These are phyloP conservation scores for Halichondria panicea DNA, from an alignment of 37 sponge, comb jelly and placozoan genomes.

Conservation along the genomic window DNA sequence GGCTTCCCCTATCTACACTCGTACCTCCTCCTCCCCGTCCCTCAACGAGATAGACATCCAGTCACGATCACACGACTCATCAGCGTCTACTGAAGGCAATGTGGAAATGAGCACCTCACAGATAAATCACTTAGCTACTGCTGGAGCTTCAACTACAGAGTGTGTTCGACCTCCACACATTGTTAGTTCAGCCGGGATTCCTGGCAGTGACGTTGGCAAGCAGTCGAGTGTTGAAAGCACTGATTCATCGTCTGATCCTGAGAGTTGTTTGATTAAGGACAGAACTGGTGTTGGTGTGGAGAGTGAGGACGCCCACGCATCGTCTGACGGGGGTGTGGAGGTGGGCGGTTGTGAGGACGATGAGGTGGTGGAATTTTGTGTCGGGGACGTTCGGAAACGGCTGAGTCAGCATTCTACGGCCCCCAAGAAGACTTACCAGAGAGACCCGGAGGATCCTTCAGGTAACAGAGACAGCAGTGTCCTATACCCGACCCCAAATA, in stretches of 20 bases:
- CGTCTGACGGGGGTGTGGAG: conserved; percentile 1
- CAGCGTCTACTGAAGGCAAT: background rate
- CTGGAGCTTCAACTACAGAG: background rate
- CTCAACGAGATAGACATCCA: conserved; percentile 3
- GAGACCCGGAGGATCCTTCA: conserved; percentile 88
- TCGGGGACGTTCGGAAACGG: conserved; percentile 72
- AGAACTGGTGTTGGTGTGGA: conserved; percentile 4
- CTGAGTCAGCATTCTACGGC: conserved; percentile 30
- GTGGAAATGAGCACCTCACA: background rate
- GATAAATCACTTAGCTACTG: background rate
- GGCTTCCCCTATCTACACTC: conserved; percentile 37
- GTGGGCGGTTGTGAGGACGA: background rate
- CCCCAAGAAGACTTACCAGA: conserved; percentile 48
- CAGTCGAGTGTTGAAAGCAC: background rate
- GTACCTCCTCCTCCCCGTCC: conserved; percentile 24
- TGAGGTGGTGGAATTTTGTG: conserved; percentile 60
- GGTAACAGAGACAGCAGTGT: conserved; percentile 20
- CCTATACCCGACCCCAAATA: background rate
- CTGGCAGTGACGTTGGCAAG: background rate
- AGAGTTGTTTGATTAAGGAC: background rate
- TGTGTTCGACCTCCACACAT: background rate
- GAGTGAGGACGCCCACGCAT: background rate
- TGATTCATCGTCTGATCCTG: background rate
- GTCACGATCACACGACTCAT: background rate
- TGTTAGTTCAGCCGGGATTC: background rate